Base-by-base conservation (phyloP, 2,888 invertebrate genomes). In the Oxyteleia sp. region DNA sequence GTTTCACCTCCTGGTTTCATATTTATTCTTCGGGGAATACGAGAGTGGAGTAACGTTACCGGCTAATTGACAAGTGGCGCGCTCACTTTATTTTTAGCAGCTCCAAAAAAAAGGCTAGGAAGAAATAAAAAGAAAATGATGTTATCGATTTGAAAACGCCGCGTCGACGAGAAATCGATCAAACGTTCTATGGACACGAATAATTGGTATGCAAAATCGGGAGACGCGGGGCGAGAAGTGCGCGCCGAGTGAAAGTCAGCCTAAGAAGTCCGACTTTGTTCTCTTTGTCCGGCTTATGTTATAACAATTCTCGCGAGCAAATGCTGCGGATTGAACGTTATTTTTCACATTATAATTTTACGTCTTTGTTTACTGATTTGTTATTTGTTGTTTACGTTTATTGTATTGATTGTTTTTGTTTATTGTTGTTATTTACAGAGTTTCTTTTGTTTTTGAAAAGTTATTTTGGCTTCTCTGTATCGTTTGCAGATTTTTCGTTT, bases 131-230 rank as follows among this genome's bases (percentile, higher is more conserved):
- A 41, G 57, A 23, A 69, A 69, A 43, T 51, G 61, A 63, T 45
- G 74, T 51, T 59, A 59, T 64, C 57, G 66, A 57, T 76, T 68
- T 32, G 59, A 51, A 78, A 51, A 69, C 43, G 38, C 15, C 45
- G 66, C 55, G 16, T 38, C 59, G 20, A 41, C 71, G 55, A 64
- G 57, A 71, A 79, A 79, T 79, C 71, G 79, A 79, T 79, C 79
- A 57, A 71, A 64, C 57, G 49, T 64, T 78, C 78, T 26, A 43
- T 41, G 55, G 68, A 20, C 45, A 15, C 61, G 53, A 79, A 71
- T 79, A 79, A 79, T 79, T 79, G 79, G 55, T 79, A 79, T 79
- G 69, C 63, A 71, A 79, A 71, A 71, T 64, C 78, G 4, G 11
- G 43, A 59, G 66, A 53, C 41, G 49, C 51, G 76, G 61, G 51